Evolutionary conservation across 2,797 vertebrate species (phyloP).

Genomic region (Clarias pachynema): DNA sequence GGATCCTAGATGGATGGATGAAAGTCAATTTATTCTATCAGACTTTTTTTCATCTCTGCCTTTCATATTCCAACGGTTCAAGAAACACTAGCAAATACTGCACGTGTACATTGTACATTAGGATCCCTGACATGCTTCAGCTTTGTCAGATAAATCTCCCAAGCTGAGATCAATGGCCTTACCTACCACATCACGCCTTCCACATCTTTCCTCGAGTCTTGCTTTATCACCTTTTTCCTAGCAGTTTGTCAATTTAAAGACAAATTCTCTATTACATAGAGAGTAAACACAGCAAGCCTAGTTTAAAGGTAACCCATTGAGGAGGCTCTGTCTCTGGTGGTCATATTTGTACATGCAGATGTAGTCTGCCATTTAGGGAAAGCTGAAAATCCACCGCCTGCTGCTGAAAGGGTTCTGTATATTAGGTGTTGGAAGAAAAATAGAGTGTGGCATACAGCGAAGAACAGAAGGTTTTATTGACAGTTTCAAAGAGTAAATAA

Average conservation of each 20-base stretch:
- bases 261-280: conserved; percentile 12
- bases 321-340: neutral
- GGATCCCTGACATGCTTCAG: neutral
- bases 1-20: too few species aligned
- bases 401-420: conserved; percentile 1
- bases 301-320: neutral
- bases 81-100: neutral
- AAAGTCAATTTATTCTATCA: neutral
- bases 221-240: neutral
- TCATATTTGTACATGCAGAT: conserved; percentile 28
- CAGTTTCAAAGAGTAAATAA: neutral
- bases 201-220: neutral
- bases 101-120: neutral
- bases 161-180: conserved; percentile 14
- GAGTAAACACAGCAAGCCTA: conserved; percentile 11
- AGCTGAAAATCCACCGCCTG: neutral
- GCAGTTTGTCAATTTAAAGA: neutral
- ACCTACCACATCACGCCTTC: neutral
- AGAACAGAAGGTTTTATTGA: neutral
- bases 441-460: neutral
- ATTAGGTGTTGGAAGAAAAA: neutral
- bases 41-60: neutral
- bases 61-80: neutral
- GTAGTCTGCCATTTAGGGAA: neutral
- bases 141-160: conserved; percentile 24